Base-by-base conservation (phyloP, 2,113 vertebrate species). In the Daubentonia madagascariensis region DNA sequence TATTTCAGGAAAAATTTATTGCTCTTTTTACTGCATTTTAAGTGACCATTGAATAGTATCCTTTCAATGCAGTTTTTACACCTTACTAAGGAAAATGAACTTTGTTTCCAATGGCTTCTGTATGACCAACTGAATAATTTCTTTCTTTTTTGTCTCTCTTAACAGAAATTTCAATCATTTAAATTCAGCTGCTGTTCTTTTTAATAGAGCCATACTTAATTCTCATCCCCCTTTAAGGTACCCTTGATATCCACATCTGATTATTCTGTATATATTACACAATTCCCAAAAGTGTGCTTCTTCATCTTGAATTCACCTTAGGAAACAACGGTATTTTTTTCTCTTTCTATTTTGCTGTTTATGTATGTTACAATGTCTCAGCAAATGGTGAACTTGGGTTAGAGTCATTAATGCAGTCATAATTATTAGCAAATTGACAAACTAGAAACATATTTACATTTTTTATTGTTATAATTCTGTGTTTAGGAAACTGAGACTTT, bases 171-270 rank as follows among this genome's bases (percentile, higher is more conserved):
- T 96, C 63, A 96, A 93, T 54, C 3, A 87, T 14, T 32, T 97
- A 79, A 97, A 54, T 91, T 97, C 14, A 79, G 5, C 85, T 92
- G 63, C 54, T 22, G 83, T 97, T 65, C 84, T 94, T 97, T 97
- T 97, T 85, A 57, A 18, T 48, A 54, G 87, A 97, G 88, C 0
- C 4, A 78, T 68, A 97, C 37, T 50, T 80, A 86, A 84, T 87
- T 79, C 78, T 63, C 32, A 25, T 43, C 11, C 40, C 0, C 8
- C 37, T 70, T 3, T 30, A 54, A 45, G 59, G 28, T 10, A 79
- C 35, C 37, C 52, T 23, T 75, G 83, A 48, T 59, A 79, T 54
- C 2, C 9, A 63, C 17, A 40, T 78, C 37, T 61, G 16, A 65
- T 88, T 65, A 83, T 40, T 73, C 28, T 68, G 14, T n/a, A 54